Evolutionary conservation across 2,797 vertebrate species (phyloP), one percentile per base, ranked within the genome.

Genomic region (Typhlichthys subterraneus): DNA sequence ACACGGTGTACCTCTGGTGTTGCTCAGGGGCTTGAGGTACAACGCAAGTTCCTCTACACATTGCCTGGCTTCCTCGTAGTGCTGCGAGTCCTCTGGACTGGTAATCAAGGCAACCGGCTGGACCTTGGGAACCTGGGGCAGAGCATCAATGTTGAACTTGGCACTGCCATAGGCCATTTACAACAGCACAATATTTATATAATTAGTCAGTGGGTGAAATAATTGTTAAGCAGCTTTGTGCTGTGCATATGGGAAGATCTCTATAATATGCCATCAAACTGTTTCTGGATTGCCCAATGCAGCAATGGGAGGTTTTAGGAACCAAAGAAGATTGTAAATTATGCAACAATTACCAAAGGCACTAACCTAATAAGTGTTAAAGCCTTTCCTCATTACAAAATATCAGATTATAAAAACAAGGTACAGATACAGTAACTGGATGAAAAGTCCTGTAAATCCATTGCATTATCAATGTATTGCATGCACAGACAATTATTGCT

Each of bases 1-100:
- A 5, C 11, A 52, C 8, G 54, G 38, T 6, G 80, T 91, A 98
- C 97, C 97, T 95, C 97, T 88, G 0, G 96, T 95, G 62, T 94
- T 98, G 93, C 98, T 99, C 84, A 99, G 97, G 74, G 98, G 98
- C 94, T 99, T 99, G 84, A 99, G 96, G 90, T 99, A 99, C 79
- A 99, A 92, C 7, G 98, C 98, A 89, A 99, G 85, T 80, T 99
- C 98, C 90, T 99, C 98, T 79, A 99, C 97, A 75, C 98, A 99
- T 84, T 98, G 96, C 73, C 94, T 94, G 73, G 96, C 95, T 85
- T 97, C 97, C 77, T 99, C 97, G 88, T 99, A 99, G 94, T 99
- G 97, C 87, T 97, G 95, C 48, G 95, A 95, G 75, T 99, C 96
- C 90, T 99, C 97, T 79, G 94, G 93, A 85, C 95, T 95, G 77